These are phyloP conservation scores for Dicycla oo DNA, from an alignment of 2,888 invertebrate genomes.

Conservation along the genomic window DNA sequence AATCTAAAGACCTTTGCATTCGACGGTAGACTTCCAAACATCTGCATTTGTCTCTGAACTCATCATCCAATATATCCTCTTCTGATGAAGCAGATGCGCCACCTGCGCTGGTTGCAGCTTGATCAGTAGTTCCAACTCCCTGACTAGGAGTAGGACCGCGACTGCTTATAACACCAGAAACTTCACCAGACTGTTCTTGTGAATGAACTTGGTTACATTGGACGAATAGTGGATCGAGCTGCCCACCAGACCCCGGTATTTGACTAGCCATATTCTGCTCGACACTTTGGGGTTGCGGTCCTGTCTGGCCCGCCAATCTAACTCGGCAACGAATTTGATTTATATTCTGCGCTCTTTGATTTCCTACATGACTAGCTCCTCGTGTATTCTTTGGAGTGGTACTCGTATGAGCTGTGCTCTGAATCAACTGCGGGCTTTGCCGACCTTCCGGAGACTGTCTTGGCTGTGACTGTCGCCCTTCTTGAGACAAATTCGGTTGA, in stretches of 20 bases:
- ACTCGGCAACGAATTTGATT: constrained; percentile 21
- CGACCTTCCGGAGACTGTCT: background rate
- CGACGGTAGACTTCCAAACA: constrained; percentile 41
- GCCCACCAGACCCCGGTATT: background rate
- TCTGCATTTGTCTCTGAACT: constrained; percentile 27
- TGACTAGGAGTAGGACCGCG: background rate
- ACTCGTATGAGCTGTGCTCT: background rate
- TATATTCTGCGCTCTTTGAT: constrained; percentile 27
- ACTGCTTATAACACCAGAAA: background rate
- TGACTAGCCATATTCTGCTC: background rate
- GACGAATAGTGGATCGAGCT: background rate
- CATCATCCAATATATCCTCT: constrained; percentile 14
- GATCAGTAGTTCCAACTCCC: constrained; percentile 14
- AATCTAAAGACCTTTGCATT: constrained; percentile 15
- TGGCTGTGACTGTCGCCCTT: background rate
- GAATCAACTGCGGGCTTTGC: background rate
- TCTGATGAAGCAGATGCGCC: constrained; percentile 10
- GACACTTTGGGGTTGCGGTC: background rate
- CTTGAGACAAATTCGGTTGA: constrained; percentile 3
- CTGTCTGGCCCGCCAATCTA: background rate
- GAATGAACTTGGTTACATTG: constrained; percentile 3
- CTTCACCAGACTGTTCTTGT: background rate
- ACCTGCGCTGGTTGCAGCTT: background rate
- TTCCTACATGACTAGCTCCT: background rate
- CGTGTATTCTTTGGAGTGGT: background rate